Evolutionary conservation across 1,140 invertebrate genomes (phyloP).

Genomic region (Heliconius hermathena): DNA sequence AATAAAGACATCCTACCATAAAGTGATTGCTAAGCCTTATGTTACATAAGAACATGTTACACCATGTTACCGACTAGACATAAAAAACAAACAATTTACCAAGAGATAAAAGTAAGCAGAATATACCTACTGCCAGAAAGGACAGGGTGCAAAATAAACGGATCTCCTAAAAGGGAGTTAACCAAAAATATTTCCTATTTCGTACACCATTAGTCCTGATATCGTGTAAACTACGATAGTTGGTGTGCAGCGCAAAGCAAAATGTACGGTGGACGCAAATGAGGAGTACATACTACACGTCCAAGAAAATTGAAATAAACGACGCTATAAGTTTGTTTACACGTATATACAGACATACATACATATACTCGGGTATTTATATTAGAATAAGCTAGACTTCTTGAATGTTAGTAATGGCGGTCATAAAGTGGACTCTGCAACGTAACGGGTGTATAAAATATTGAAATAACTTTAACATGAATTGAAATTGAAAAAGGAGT

Average conservation of each 20-base stretch:
- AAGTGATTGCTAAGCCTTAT: not conserved
- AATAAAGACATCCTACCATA: not conserved
- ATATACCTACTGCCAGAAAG: slow-evolving; percentile 47
- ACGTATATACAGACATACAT: slow-evolving; percentile 16
- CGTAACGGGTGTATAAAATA: not conserved
- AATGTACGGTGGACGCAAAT: slow-evolving; percentile 69
- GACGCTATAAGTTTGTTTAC: slow-evolving; percentile 40
- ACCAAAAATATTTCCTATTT: slow-evolving; percentile 56
- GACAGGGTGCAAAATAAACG: slow-evolving; percentile 57
- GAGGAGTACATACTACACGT: slow-evolving; percentile 51
- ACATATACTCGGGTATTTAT: slow-evolving; percentile 31
- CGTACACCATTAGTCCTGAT: slow-evolving; percentile 62
- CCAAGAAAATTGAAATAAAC: slow-evolving; percentile 54
- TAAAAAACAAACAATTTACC: slow-evolving; percentile 39
- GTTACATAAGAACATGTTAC: not conserved
- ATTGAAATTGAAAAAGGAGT: not conserved
- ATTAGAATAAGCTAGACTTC: slow-evolving; percentile 44
- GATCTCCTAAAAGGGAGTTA: slow-evolving; percentile 44
- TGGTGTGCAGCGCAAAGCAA: slow-evolving; percentile 57
- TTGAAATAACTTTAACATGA: not conserved
- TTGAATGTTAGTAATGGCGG: slow-evolving; percentile 33
- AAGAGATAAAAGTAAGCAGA: slow-evolving; percentile 45
- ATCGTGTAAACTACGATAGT: slow-evolving; percentile 52
- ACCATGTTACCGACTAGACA: slow-evolving; percentile 21
- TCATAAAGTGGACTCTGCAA: slow-evolving; percentile 18